Evolutionary conservation across 2,113 vertebrate genomes (phyloP), one percentile per base, ranked within the genome.

Genomic region (Australoheros scitulus): DNA sequence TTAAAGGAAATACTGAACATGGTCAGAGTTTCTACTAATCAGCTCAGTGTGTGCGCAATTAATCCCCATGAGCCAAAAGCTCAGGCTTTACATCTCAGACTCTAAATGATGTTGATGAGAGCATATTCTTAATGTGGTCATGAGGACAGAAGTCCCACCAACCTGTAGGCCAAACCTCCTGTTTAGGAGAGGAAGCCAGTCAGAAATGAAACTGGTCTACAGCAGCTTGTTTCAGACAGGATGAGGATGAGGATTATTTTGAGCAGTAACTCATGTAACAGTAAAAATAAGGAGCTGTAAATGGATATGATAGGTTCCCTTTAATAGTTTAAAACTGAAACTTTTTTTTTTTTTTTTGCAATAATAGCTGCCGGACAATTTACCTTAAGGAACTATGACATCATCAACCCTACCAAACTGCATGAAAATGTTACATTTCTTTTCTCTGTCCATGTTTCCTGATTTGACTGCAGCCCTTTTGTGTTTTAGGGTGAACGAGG

Each of bases 401-500:
- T 32, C 32, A 41, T 41, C 38, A 11, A 47, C 13, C 13, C 13
- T 15, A 29, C 24, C 65, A 70, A 70, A 50, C 24, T 70, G 64
- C 41, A 70, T 41, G n/a, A 41, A 41, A 65, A 64, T 2, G 8
- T 36, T 8, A 36, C 34, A 36, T 36, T 36, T 36, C 34, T 36
- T 36, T 0, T 68, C 0, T 70, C 65, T 70, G 65, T 70, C 17
- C 50, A 24, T 50, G 18, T 13, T 2, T 70, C 41, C 9, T 32
- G 9, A 70, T 70, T 24, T 70, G 41, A 70, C 24, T 24, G 11
- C 17, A 20, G 10, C 1, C 64, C 17, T 57, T 68, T 79, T 43
- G 5, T 76, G 3, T 61, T 87, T 80, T 81, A 99, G 98, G 98
- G 98, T 70, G 94, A 94, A 61, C 95, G 96, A 96, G 98, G 98